Conservation (phyloP, 2,888 invertebrate genomes). For the Andrena camellia region DNA sequence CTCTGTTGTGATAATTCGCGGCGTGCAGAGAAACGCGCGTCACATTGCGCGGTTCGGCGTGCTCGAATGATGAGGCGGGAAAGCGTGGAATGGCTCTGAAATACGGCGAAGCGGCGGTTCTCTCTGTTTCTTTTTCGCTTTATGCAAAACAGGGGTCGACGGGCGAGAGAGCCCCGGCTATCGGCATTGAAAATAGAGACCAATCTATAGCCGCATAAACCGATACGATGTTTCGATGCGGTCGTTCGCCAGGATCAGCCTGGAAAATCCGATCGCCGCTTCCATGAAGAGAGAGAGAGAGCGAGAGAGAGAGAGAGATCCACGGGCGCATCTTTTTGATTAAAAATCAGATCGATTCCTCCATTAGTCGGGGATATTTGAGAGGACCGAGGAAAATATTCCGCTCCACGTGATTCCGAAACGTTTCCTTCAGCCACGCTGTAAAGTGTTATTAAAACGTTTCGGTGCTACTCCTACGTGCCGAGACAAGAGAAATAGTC, state of each 20-base stretch:
- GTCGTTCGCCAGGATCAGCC: constrained; percentile 38
- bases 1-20: constrained; percentile 3
- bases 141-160: constrained; percentile 41
- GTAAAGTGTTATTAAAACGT: constrained; percentile 2
- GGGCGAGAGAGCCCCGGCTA: not conserved
- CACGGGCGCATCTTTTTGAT: constrained; percentile 42
- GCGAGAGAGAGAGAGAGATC: not conserved
- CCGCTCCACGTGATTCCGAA: not conserved
- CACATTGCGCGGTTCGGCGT: not conserved
- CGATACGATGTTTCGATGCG: constrained; percentile 49
- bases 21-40: not conserved
- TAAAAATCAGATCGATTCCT: constrained; percentile 43
- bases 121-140: constrained; percentile 37
- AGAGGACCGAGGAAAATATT: not conserved
- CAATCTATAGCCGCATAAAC: constrained; percentile 51
- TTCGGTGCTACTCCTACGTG: constrained; percentile 1
- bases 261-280: constrained; percentile 10
- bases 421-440: not conserved
- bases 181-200: constrained; percentile 48
- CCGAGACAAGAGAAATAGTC: not conserved
- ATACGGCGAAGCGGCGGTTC: not conserved
- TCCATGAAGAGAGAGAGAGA: not conserved
- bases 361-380: constrained; percentile 10
- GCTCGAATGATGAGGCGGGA: not conserved
- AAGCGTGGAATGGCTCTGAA: not conserved